Percentiles rank a stretch among this genome's conserved stretches.
Evolutionary conservation across 2,888 invertebrate genomes (phyloP).

Genomic region (Parelbella ahira): DNA sequence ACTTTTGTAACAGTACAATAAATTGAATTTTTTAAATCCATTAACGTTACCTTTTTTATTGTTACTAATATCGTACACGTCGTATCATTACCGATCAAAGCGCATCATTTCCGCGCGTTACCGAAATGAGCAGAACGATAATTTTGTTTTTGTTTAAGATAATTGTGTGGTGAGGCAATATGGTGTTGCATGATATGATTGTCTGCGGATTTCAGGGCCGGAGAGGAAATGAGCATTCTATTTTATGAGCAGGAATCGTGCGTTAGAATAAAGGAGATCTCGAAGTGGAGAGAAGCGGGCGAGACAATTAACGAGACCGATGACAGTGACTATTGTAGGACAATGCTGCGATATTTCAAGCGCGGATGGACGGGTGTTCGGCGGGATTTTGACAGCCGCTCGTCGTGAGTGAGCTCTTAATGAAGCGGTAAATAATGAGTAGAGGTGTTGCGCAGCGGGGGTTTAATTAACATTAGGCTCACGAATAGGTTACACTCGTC

Average conservation of each 20-base stretch:
- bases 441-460: slow-evolving; percentile 66
- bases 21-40: slow-evolving; percentile 69
- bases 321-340: slow-evolving; percentile 73
- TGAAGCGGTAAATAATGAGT: slow-evolving; percentile 79
- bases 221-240: slow-evolving; percentile 53
- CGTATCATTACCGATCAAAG: slow-evolving; percentile 55
- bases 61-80: slow-evolving; percentile 59
- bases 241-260: slow-evolving; percentile 54
- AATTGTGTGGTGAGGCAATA: slow-evolving; percentile 54
- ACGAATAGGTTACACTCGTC: slow-evolving; percentile 54
- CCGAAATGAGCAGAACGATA: slow-evolving; percentile 52
- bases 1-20: slow-evolving; percentile 61
- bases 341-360: slow-evolving; percentile 72
- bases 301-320: slow-evolving; percentile 71
- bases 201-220: slow-evolving; percentile 36
- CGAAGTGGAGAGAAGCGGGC: slow-evolving; percentile 47
- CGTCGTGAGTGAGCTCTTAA: slow-evolving; percentile 74
- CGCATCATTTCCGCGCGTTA: slow-evolving; percentile 63
- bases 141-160: slow-evolving; percentile 59
- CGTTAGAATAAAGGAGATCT: slow-evolving; percentile 49
- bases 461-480: slow-evolving; percentile 69
- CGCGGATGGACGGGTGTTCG: slow-evolving; percentile 58
- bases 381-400: slow-evolving; percentile 72
- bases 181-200: slow-evolving; percentile 41
- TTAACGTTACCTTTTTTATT: slow-evolving; percentile 68